These are phyloP conservation scores for Gavialis gangeticus DNA, from an alignment of 2,113 vertebrate genomes.

Conservation along the genomic window DNA sequence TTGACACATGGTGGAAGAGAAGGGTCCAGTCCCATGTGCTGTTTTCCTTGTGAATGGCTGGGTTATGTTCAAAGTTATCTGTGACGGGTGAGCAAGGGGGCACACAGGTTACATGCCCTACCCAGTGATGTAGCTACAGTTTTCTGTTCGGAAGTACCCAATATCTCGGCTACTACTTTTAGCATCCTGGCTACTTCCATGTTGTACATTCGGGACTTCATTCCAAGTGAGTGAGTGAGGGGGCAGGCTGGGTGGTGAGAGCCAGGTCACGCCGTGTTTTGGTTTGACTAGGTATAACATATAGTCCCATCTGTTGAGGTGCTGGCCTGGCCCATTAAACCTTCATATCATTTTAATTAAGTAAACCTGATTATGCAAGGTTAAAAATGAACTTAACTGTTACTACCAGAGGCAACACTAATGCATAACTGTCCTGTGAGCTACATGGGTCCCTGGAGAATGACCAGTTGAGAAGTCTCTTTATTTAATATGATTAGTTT, in stretches of 20 bases:
- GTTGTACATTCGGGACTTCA: conserved; percentile 8
- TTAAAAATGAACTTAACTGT: conserved; percentile 12
- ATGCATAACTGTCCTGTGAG: not conserved
- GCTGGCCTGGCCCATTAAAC: not conserved
- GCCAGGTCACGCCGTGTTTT: not conserved
- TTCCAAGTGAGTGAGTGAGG: not conserved
- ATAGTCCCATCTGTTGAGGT: not conserved
- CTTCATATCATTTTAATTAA: conserved; percentile 8
- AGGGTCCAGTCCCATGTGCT: not conserved
- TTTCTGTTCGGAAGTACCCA: not conserved
- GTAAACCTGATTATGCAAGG: not conserved
- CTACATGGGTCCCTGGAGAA: not conserved
- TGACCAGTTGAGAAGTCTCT: not conserved
- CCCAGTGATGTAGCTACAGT: not conserved
- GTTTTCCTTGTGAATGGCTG: not conserved
- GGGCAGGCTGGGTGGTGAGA: not conserved
- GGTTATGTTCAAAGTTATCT: not conserved
- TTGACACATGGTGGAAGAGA: not conserved
- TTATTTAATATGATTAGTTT: not conserved
- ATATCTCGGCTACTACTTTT: not conserved
- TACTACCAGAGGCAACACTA: not conserved
- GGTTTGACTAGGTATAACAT: not conserved
- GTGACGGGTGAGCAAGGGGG: not conserved
- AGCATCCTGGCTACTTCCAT: not conserved
- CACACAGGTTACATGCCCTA: not conserved